Base-by-base conservation (phyloP, 2,797 vertebrate genomes). In the Bufotes viridis region DNA sequence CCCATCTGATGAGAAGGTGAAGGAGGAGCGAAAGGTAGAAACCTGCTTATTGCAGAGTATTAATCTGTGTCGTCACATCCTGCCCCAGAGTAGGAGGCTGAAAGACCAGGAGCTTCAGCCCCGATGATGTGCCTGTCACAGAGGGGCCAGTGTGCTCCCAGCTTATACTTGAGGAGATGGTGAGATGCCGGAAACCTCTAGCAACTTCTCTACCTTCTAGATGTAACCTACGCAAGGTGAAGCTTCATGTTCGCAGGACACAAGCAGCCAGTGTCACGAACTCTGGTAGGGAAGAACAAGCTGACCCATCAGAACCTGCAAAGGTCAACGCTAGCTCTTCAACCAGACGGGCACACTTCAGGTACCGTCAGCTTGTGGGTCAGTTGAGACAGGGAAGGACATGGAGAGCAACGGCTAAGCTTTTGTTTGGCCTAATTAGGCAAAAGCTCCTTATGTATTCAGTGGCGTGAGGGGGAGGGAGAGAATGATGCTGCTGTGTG, bases 161-260 rank as follows among this genome's bases (percentile, higher is more conserved):
- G 95, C 91, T 92, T 95, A 67, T 93, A 94, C 90, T 72, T 93
- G 84, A 95, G 95, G 95, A 97, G 96, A 97, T 97, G 97, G 97
- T 97, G 96, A 97, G 96, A 96, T 96, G 96, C 95, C 96, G 95
- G 93, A 95, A 93, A 90, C 93, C 91, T 93, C 92, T 94, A 90
- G 94, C 94, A 93, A 94, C 93, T 92, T 94, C 94, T 90, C 90
- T 94, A 88, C 90, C 92, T 78, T 93, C 95, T 93, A 94, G 94
- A 92, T 95, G 94, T 93, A 92, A 95, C 93, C 96, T 96, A 92
- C 95, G 26, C 94, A 96, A 95, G 95, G 95, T 97, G 94, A 95
- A 94, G 93, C 93, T 94, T 93, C 94, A 95, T 93, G 95, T 94
- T 90, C 95, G 95, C 93, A 93, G 94, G 91, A 93, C 95, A 87